Percentiles rank a stretch among this genome's conserved stretches.
These are phyloP conservation scores for Oreocharis arfaki DNA, from an alignment of 2,113 vertebrate species.

Conservation along the genomic window DNA sequence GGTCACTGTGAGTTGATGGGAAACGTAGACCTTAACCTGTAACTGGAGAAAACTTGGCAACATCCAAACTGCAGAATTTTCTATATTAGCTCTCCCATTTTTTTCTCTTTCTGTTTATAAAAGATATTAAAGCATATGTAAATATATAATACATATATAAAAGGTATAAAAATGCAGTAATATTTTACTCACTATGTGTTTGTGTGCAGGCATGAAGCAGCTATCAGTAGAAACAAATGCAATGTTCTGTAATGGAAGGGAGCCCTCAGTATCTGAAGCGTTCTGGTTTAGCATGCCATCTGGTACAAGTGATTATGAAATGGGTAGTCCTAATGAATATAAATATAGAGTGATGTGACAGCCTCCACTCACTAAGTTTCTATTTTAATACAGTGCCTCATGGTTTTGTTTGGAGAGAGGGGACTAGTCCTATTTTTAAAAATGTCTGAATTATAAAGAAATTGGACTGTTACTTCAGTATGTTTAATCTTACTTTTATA, in stretches of 20 bases:
- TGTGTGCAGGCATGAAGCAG: neutral
- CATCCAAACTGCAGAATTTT: neutral
- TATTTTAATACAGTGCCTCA: slow-evolving; percentile 27
- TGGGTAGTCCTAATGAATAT: neutral
- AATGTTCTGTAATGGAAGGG: neutral
- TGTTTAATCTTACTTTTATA: neutral
- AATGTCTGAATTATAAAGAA: neutral
- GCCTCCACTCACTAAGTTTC: neutral
- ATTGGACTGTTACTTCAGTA: neutral
- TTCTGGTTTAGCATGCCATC: slow-evolving; percentile 3
- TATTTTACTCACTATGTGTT: neutral
- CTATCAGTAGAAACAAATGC: neutral
- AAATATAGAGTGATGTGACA: slow-evolving; percentile 28
- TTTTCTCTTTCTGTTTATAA: neutral
- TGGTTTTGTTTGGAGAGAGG: neutral
- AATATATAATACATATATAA: neutral
- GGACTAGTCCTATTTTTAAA: neutral
- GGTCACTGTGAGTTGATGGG: neutral
- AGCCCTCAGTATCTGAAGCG: neutral
- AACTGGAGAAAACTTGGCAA: neutral
- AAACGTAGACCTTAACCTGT: neutral
- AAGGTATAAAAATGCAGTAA: neutral
- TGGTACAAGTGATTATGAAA: slow-evolving; percentile 13
- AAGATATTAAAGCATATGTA: neutral
- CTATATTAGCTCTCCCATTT: neutral